A percentile compares a stretch with the other conserved stretches of the same genome.
phyloP scores from a whole-genome alignment of 2,797 vertebrate genomes.

The Apogon hyalosoma region DNA sequence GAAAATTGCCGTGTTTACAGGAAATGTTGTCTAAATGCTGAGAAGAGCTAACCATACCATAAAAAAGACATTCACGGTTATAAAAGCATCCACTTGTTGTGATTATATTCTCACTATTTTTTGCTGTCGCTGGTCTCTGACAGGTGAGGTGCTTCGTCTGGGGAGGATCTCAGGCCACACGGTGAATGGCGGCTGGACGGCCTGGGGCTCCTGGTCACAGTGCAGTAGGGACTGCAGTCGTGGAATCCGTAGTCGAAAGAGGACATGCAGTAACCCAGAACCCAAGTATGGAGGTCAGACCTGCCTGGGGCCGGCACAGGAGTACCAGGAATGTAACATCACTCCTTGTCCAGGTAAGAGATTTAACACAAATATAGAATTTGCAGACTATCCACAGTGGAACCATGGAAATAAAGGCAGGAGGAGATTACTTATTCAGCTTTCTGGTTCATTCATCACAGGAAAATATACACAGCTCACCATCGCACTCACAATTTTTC shows the following conservation, averaged over 20 bases:
- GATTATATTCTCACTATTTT: neutral
- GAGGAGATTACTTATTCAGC: constrained; percentile 17
- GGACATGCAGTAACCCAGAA: constrained; percentile 93
- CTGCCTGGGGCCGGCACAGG: constrained; percentile 90
- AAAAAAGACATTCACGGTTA: neutral
- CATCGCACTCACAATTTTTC: constrained; percentile 31
- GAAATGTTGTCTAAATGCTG: constrained; percentile 2
- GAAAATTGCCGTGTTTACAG: neutral
- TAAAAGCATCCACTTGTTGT: neutral
- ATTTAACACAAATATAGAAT: neutral
- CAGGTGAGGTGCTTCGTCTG: constrained; percentile 91
- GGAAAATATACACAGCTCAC: constrained; percentile 28
- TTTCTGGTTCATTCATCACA: constrained; percentile 18
- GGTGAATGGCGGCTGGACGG: constrained; percentile 93
- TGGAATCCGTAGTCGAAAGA: constrained; percentile 92
- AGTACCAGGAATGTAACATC: constrained; percentile 97
- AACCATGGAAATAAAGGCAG: constrained; percentile 17
- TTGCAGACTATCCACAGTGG: neutral
- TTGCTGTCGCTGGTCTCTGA: constrained; percentile 13
- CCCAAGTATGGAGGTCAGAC: constrained; percentile 92
- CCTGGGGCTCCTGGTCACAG: constrained; percentile 94
- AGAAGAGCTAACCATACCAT: neutral
- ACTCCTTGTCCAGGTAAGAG: constrained; percentile 93
- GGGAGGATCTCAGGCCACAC: constrained; percentile 90
- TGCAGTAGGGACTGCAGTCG: constrained; percentile 96